Evolutionary conservation across 2,797 vertebrate species (phyloP), one percentile per base, ranked within the genome.

Genomic region (Xenops minutus): DNA sequence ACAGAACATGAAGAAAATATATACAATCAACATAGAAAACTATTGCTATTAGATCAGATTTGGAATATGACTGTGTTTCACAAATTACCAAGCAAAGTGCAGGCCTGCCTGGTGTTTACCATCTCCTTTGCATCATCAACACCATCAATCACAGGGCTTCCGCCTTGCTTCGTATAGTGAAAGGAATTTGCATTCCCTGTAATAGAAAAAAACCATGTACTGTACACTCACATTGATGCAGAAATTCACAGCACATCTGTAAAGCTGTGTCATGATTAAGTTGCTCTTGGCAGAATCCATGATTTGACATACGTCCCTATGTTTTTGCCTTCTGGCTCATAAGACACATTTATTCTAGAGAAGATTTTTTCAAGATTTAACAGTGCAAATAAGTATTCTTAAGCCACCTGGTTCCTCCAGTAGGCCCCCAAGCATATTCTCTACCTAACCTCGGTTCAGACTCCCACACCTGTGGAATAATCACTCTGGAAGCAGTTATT

Each of bases 71-170:
- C 3, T 43, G 18, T 48, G 52, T 32, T 81, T 44, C 54, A 92
- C 32, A 54, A 80, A 68, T 98, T 98, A 99, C 99, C 99, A 82
- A 99, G 98, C 89, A 99, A 97, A 52, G 98, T 97, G 97, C 99
- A 99, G 92, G 99, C 99, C 43, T 99, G 97, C 72, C 99, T 98
- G 51, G 99, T 99, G 66, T 98, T 98, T 51, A 74, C 92, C 97
- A 99, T 98, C 95, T 99, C 99, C 96, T 99, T 99, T 5, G 98
- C 98, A 96, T 99, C 99, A 24, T 99, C 98, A 43, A 99, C 98
- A 20, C 99, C 99, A 11, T 98, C 98, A 48, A 99, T 99, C 71
- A 99, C 98, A 2, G 99, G 99, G 91, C 98, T 99, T 81, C 98
- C 97, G 55, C 99, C 99, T 97, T 99, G 99, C 62, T 98, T 99